Percentiles rank a stretch among this genome's conserved stretches.
Evolutionary conservation across 2,888 invertebrate species (phyloP).

Genomic region (Sminthurinus aureus): DNA sequence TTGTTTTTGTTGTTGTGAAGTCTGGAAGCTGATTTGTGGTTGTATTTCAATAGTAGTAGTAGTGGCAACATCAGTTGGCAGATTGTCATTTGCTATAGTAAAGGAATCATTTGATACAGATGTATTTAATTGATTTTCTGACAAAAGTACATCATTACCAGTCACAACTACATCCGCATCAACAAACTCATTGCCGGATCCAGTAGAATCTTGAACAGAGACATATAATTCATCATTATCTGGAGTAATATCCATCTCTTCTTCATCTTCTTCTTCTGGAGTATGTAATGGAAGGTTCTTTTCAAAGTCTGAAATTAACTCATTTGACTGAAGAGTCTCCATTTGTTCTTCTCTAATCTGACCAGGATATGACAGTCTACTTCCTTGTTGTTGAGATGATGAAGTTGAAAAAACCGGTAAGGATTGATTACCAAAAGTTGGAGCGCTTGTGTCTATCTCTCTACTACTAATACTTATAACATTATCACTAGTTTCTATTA

Average conservation of each 20-base stretch:
- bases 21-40: no score
- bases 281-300: background rate
- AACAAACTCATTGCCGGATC: background rate
- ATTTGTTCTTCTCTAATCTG: no score
- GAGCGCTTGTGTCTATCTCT: background rate
- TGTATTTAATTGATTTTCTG: background rate
- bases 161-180: background rate
- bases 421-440: background rate
- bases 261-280: background rate
- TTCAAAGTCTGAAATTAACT: background rate
- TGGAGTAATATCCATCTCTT: background rate
- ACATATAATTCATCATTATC: background rate
- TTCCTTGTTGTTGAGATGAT: no score
- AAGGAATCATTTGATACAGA: conserved; percentile 22
- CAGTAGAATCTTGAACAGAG: background rate
- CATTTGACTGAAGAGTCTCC: no score
- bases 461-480: no score
- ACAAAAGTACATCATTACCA: background rate
- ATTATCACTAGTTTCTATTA: no score
- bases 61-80: background rate
- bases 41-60: no score
- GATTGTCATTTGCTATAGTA: conserved; percentile 76
- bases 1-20: no score
- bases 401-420: background rate
- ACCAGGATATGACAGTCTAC: no score